Evolutionary conservation across 2,888 invertebrate species (phyloP), one percentile per base, ranked within the genome.

Genomic region (Salpingus planirostris): DNA sequence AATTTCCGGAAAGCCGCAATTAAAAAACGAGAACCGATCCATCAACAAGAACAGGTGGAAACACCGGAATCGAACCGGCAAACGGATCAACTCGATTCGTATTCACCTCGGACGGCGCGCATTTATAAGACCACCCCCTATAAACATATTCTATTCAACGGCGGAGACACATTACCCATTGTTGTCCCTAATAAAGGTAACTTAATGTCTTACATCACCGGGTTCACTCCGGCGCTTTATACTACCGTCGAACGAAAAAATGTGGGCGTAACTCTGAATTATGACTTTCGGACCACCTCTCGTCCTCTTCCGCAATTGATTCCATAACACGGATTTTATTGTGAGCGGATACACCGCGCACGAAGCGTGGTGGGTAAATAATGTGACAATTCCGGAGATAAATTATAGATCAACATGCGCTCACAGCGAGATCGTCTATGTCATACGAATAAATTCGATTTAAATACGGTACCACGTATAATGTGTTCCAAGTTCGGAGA

Each of bases 141-240:
- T 40, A n/a, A n/a, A n/a, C n/a, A 30, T 35, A 36, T 34, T 36
- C 42, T 32, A 45, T 45, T 49, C 44, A 43, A 38, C 31, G 27
- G 31, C 28, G 31, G 43, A 44, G 46, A 49, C 44, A 45, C 46
- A 49, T 46, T 41, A 47, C 47, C 47, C 24, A 49, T 49, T 49
- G 47, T 49, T 47, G 44, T 47, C 34, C 30, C 44, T 43, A 46
- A 44, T 46, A 45, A 47, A 47, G 39, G 49, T 42, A 44, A 47
- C 47, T 44, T 42, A 49, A 46, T 46, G 49, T 40, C 31, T 40
- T 42, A 42, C 38, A 45, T 40, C 40, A 36, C 32, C 31, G 33
- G 41, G 39, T 42, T 40, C 40, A 40, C 34, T 29, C 28, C 15
- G 24, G 13, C 24, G 15, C 14, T 27, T 33, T 34, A n/a, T n/a